Evolutionary conservation across 2,113 vertebrate species (phyloP).

Genomic region (Ranitomeya imitator): DNA sequence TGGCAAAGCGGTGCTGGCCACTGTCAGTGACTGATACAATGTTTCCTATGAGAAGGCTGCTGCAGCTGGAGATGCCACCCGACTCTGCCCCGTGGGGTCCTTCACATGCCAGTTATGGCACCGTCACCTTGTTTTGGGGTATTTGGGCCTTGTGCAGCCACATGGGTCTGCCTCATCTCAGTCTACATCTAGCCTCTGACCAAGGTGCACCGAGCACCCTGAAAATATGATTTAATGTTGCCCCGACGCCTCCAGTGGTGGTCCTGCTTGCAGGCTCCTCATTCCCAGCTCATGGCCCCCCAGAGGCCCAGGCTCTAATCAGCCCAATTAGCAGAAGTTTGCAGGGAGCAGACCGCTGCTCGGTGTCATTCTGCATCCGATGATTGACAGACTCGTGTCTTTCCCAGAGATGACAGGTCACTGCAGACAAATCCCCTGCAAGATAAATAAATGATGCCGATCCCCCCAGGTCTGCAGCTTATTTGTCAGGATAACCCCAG

Average conservation of each 20-base stretch:
- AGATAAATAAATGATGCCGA: constrained; percentile 25
- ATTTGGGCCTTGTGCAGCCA: too few relatives aligned
- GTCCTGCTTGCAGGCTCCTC: background rate
- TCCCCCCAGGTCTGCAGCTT: constrained; percentile 18
- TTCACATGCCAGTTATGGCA: too few relatives aligned
- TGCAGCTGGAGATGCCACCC: too few relatives aligned
- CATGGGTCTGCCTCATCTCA: too few relatives aligned
- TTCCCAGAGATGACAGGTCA: constrained; percentile 44
- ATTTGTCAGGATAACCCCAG: constrained; percentile 41
- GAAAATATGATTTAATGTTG: too few relatives aligned
- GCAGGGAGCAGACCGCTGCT: background rate
- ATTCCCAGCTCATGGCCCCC: background rate
- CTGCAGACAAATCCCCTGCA: constrained; percentile 37
- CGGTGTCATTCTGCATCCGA: background rate
- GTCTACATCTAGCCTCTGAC: too few relatives aligned
- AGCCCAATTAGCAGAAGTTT: background rate
- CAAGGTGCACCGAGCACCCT: too few relatives aligned
- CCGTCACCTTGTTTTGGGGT: too few relatives aligned
- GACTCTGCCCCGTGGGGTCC: too few relatives aligned
- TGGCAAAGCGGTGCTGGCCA: too few relatives aligned
- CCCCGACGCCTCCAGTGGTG: background rate
- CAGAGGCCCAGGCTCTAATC: background rate
- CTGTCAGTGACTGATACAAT: too few relatives aligned
- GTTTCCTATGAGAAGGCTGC: too few relatives aligned
- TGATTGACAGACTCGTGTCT: constrained; percentile 37